These are phyloP conservation scores for Sarcophaga carnaria DNA, from an alignment of 2,888 invertebrate genomes.

Conservation along the genomic window DNA sequence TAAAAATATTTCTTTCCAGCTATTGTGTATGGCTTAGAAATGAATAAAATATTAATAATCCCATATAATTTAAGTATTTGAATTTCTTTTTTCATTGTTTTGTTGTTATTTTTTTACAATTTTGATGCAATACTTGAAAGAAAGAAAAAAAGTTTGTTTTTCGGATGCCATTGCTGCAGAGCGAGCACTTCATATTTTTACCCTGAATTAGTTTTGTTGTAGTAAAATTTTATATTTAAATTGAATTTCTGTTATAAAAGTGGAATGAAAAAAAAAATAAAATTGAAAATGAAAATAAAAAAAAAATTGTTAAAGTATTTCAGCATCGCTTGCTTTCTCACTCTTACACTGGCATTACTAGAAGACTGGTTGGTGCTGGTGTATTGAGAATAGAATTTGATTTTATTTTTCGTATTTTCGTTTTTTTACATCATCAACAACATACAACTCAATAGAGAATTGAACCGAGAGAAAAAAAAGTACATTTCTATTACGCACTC, in stretches of 20 bases:
- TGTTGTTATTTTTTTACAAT: neutral
- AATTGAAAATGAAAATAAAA: neutral
- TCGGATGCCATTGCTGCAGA: neutral
- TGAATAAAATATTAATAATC: too few species aligned
- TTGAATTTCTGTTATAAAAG: conserved; percentile 53
- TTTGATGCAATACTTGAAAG: conserved; percentile 8
- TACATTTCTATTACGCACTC: neutral
- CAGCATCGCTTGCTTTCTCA: conserved; percentile 8
- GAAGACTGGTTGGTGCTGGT: neutral
- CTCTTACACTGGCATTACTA: neutral
- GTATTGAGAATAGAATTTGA: conserved; percentile 61
- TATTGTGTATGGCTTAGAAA: too few species aligned
- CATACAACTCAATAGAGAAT: conserved; percentile 57
- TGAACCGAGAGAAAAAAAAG: conserved; percentile 34
- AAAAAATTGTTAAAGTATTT: conserved; percentile 46
- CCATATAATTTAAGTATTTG: too few species aligned
- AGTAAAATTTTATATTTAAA: conserved; percentile 61
- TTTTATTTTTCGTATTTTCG: conserved; percentile 3
- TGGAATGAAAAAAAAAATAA: conserved; percentile 11
- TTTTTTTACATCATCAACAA: conserved; percentile 28
- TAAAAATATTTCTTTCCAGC: too few species aligned
- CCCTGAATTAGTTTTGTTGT: conserved; percentile 32
- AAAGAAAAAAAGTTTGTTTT: neutral
- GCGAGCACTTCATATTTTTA: conserved; percentile 11
- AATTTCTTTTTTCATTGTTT: neutral